Base-by-base conservation (phyloP, 2,888 invertebrate species). In the Scrobipalpa atriplicella region DNA sequence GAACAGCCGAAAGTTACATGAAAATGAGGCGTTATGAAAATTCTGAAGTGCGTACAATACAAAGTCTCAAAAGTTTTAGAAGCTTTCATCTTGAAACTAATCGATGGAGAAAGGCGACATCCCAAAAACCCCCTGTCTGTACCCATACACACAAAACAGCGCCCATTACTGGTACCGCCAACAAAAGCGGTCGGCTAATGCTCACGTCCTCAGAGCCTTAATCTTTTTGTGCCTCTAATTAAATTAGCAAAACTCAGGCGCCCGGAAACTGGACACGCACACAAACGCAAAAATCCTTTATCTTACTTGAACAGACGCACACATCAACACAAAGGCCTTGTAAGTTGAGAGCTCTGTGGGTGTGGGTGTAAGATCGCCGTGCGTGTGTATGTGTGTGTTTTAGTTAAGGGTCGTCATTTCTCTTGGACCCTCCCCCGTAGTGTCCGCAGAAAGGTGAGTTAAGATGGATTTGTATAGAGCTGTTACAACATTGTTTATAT, bases 331-430 rank as follows among this genome's bases (percentile, higher is more conserved):
- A 70, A 51, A 76, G 69, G 70, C 73, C 71, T 38, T 18, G 73
- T 73, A 71, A 75, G 72, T 80, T 75, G 67, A 65, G 64, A 71
- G 74, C 58, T 10, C 69, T 62, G 43, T 74, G 69, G 61, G 39
- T 74, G 86, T 86, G 83, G 86, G 85, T 51, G 85, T 86, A 79
- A 79, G 80, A 81, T 82, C 78, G 83, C 81, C 84, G 84, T 84
- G 78, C 81, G 83, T 86, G 81, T 86, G 76, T 83, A 83, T 87
- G 89, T 91, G 90, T 92, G 92, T 91, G 92, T 90, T 88, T 91
- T 92, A 92, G 92, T 92, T 92, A 92, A 92, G 92, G 92, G 92
- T 91, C 92, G 92, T 92, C 92, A 92, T 92, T 92, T 92, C 92
- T 92, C 92, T 90, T 92, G 92, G 92, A 92, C 92, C 92, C 92